Percentiles rank a stretch among this genome's conserved stretches.
These are phyloP conservation scores for Diglossa cyanea DNA, from an alignment of 2,797 vertebrate genomes.

Conservation along the genomic window DNA sequence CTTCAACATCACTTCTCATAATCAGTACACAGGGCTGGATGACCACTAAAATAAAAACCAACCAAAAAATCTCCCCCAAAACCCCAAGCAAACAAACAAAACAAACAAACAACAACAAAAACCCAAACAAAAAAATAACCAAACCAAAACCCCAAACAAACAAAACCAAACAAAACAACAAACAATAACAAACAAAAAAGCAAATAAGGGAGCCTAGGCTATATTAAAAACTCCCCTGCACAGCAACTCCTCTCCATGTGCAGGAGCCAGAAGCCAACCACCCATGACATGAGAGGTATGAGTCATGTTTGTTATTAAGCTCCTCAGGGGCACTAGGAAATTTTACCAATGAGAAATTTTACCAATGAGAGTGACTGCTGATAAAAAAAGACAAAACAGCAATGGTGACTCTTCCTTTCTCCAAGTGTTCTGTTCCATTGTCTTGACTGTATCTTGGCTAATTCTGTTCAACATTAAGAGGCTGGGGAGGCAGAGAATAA, in stretches of 20 bases:
- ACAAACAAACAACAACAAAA: not conserved
- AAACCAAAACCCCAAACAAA: not conserved
- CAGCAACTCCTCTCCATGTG: not conserved
- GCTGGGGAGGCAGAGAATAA: not conserved
- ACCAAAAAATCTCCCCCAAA: not conserved
- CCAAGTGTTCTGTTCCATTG: not conserved
- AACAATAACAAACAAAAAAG: not conserved
- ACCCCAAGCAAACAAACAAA: not conserved
- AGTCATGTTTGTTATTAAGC: not conserved
- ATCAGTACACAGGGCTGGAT: not conserved
- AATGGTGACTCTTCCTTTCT: not conserved
- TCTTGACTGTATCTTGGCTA: not conserved
- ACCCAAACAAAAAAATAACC: not conserved
- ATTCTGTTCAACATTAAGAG: not conserved
- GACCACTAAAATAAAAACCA: not conserved
- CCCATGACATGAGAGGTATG: not conserved
- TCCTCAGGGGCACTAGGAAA: not conserved
- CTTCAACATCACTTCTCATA: not conserved
- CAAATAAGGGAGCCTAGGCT: not conserved
- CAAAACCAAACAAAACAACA: not conserved
- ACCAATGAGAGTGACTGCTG: accelerated
- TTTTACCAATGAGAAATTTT: not conserved
- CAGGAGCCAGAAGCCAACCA: not conserved
- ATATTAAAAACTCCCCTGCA: not conserved
- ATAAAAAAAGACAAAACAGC: not conserved